Evolutionary conservation across 2,113 vertebrate genomes (phyloP), one percentile per base, ranked within the genome.

Genomic region (Saccopteryx leptura): DNA sequence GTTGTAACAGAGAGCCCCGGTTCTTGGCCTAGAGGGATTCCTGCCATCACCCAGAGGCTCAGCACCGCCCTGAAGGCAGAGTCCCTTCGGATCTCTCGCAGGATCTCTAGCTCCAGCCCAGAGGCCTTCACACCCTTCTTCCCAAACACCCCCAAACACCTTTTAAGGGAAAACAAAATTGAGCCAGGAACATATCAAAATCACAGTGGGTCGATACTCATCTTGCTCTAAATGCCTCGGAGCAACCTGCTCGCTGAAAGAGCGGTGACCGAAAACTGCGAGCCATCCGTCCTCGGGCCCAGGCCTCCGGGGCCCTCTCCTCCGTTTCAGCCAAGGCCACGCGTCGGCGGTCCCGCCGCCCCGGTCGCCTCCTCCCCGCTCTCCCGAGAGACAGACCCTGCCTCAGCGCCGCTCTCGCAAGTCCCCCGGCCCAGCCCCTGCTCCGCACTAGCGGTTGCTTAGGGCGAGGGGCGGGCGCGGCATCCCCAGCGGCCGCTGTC

Each of bases 91-190:
- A 90, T 91, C 50, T 63, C 68, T 78, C 0, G 81, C 96, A 88
- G 88, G 92, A 90, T 88, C 48, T 31, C 0, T 21, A 83, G 86
- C 81, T 68, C 94, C 83, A 54, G 90, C 81, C 71, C 71, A 0
- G 3, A 95, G 93, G 88, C 88, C 95, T 88, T 93, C 33, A 82
- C 86, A 85, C 56, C 87, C 68, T 80, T 89, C 90, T 89, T 88
- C 79, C 84, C 81, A 84, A 82, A 58, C 85, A 78, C 87, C 96
- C 96, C 92, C 92, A 50, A 50, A 95, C 90, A 69, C 97, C 97
- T 97, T 97, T 97, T 97, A 97, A 96, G 96, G 97, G 68, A 88
- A 95, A 95, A 96, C 92, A 95, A 94, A 48, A 97, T 48, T 75
- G 72, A 96, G 96, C 74, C 60, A 17, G 93, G 89, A 89, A 87